A percentile compares a stretch with the other conserved stretches of the same genome.
Conservation (phyloP, 1,140 invertebrate genomes). For the Hylaeus volcanicus region DNA sequence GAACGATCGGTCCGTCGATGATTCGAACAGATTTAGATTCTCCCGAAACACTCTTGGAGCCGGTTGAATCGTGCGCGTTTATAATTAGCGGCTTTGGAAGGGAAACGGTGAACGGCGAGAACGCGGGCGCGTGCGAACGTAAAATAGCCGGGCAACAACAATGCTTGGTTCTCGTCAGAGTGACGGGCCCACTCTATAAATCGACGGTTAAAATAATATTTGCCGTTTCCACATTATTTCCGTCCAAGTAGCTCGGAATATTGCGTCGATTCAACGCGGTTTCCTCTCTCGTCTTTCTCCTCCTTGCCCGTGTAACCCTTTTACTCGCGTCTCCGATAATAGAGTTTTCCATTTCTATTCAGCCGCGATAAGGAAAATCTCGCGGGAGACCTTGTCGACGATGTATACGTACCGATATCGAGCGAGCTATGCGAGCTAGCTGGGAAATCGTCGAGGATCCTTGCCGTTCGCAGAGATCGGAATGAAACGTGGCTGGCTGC, state of each 20-base stretch:
- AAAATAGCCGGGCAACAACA: conserved; percentile 45
- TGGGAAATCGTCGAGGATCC: conserved; percentile 10
- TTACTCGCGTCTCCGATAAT: neutral
- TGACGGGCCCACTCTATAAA: conserved; percentile 67
- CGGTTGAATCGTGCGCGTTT: conserved; percentile 14
- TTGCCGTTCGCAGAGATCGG: neutral
- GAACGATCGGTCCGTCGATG: too few relatives aligned
- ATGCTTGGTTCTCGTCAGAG: conserved; percentile 74
- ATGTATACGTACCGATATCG: neutral
- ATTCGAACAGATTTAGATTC: too few relatives aligned
- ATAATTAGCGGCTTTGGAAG: conserved; percentile 32
- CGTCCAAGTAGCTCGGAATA: conserved; percentile 30
- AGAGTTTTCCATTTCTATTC: conserved; percentile 13
- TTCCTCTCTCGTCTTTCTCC: neutral
- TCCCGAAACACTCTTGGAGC: too few relatives aligned
- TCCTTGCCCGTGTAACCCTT: too few relatives aligned
- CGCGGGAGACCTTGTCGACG: neutral
- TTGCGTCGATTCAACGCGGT: neutral
- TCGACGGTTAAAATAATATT: conserved; percentile 65
- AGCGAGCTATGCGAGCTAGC: neutral
- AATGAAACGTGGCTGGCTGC: neutral
- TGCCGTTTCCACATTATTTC: conserved; percentile 62
- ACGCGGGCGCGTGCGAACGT: neutral
- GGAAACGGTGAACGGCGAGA: neutral
- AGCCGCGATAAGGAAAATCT: conserved; percentile 10